Evolutionary conservation across 2,888 invertebrate species (phyloP).

Genomic region (Temnothorax ravouxi): DNA sequence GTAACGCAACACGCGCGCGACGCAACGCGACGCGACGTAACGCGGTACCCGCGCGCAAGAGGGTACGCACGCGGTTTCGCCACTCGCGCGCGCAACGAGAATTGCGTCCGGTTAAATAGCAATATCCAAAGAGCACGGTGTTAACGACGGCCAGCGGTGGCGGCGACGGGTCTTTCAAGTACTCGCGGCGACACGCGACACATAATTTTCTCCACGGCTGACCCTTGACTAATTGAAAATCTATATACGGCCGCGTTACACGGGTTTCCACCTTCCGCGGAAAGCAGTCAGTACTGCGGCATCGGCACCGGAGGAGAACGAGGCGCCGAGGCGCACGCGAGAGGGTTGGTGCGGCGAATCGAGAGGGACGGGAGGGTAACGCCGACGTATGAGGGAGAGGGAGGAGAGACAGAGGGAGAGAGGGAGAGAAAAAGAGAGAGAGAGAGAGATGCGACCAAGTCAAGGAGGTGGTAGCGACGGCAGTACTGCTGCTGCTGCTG

Average conservation of each 20-base stretch:
- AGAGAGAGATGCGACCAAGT: conserved; percentile 46
- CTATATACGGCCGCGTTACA: conserved; percentile 69
- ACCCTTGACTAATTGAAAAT: conserved; percentile 76
- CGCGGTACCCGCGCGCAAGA: conserved; percentile 54
- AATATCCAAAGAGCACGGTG: neutral
- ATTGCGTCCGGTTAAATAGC: neutral
- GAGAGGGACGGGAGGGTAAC: neutral
- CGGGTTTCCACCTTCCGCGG: conserved; percentile 76
- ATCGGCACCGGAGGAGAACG: conserved; percentile 65
- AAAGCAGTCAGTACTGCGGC: conserved; percentile 82
- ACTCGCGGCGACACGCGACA: conserved; percentile 61
- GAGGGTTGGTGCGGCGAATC: conserved; percentile 34
- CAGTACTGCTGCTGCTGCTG: conserved; percentile 48
- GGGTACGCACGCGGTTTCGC: conserved; percentile 41
- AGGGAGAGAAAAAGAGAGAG: conserved; percentile 17
- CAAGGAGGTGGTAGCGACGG: conserved; percentile 59
- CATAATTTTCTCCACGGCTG: conserved; percentile 68
- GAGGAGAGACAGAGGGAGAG: conserved; percentile 2
- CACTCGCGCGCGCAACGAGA: conserved; percentile 20
- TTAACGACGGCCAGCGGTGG: neutral
- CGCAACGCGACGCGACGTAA: conserved; percentile 21
- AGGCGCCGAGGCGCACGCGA: conserved; percentile 62
- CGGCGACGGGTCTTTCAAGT: conserved; percentile 31
- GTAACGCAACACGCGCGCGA: neutral
- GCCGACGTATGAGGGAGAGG: conserved; percentile 6